These are phyloP conservation scores for Brachionus asplanchnoidis DNA, from an alignment of 1,140 invertebrate genomes.

Conservation along the genomic window DNA sequence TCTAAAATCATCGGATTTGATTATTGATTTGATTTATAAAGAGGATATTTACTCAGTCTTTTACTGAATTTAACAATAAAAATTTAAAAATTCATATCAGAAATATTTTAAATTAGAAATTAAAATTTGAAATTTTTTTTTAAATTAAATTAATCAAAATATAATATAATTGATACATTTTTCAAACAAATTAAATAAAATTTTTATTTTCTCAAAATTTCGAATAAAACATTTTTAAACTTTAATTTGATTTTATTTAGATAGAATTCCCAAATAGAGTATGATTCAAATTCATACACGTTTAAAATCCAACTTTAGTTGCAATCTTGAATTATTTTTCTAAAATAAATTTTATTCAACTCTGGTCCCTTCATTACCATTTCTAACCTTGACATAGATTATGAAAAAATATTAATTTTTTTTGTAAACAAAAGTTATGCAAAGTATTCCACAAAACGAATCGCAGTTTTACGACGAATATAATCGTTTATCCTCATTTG, in stretches of 20 bases:
- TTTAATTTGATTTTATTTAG: not conserved
- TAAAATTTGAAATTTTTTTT: too few relatives aligned
- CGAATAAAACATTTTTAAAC: not conserved
- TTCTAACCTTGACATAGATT: not conserved
- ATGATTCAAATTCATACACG: not conserved
- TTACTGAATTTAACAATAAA: too few relatives aligned
- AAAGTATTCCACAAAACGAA: constrained; percentile 9
- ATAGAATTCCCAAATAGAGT: not conserved
- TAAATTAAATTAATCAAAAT: too few relatives aligned
- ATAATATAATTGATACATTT: too few relatives aligned
- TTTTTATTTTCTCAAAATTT: too few relatives aligned
- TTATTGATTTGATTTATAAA: too few relatives aligned
- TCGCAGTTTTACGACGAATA: constrained; percentile 15
- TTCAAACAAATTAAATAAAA: too few relatives aligned
- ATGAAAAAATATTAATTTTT: not conserved
- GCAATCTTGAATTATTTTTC: not conserved
- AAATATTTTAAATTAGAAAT: too few relatives aligned
- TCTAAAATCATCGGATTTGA: too few relatives aligned
- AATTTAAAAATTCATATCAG: too few relatives aligned
- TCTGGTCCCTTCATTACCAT: not conserved
- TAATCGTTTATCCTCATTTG: constrained; percentile 34
- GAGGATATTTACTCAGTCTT: too few relatives aligned
- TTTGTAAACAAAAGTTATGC: constrained; percentile 11
- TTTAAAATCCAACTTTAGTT: not conserved
- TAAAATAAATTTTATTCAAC: not conserved